Percentiles rank a stretch among this genome's conserved stretches.
Evolutionary conservation across 1,140 invertebrate genomes (phyloP).

Genomic region (Saccostrea cuccullata): DNA sequence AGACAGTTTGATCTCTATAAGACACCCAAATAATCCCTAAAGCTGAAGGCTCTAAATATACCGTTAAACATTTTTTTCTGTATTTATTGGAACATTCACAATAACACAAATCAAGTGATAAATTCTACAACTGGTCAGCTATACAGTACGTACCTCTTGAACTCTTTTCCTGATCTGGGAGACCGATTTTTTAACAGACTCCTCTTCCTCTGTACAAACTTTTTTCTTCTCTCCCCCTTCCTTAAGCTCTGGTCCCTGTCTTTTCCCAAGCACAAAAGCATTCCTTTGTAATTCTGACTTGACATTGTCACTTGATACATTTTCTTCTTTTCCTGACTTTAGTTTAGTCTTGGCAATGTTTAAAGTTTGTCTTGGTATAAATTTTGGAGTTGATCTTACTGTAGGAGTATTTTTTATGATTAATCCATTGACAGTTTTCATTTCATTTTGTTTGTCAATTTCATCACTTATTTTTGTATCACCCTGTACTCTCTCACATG

Average conservation of each 20-base stretch:
- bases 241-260: conserved; percentile 59
- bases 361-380: conserved; percentile 70
- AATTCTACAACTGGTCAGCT: too few relatives aligned
- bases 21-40: too few relatives aligned
- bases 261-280: conserved; percentile 67
- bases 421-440: conserved; percentile 46
- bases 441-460: conserved; percentile 29
- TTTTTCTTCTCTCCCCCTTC: conserved; percentile 23
- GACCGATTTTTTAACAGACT: conserved; percentile 63
- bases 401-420: conserved; percentile 65
- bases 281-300: conserved; percentile 63
- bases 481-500: conserved; percentile 19
- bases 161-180: conserved; percentile 66
- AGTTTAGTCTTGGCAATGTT: conserved; percentile 27
- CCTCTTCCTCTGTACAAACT: conserved; percentile 42
- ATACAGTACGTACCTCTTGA: conserved; percentile 63
- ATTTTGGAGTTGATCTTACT: conserved; percentile 59
- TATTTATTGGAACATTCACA: too few relatives aligned
- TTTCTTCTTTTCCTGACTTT: conserved; percentile 6
- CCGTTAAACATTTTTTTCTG: too few relatives aligned
- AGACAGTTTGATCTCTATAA: too few relatives aligned
- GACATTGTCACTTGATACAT: background rate
- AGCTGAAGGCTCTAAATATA: too few relatives aligned
- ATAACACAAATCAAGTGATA: too few relatives aligned
- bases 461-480: conserved; percentile 33